Conservation (phyloP, 2,797 vertebrate species). For the Limosa lapponica region DNA sequence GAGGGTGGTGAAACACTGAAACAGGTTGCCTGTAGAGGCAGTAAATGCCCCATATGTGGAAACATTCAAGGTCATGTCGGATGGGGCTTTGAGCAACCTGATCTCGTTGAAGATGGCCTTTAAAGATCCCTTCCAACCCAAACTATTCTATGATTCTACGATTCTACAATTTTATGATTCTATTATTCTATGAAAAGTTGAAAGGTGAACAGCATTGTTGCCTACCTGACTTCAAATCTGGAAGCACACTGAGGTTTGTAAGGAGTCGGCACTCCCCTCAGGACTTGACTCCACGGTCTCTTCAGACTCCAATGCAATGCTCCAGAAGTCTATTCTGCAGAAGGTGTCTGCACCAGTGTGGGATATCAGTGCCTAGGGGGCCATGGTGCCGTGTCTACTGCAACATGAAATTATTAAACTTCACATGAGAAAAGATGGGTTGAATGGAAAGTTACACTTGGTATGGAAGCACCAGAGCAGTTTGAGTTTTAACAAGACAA, state of each 20-base stretch:
- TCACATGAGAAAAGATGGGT: neutral
- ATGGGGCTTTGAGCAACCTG: neutral
- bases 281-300: neutral
- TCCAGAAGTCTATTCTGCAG: neutral
- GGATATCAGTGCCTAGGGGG: rapidly evolving
- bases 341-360: neutral
- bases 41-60: neutral
- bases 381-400: neutral
- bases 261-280: neutral
- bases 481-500: neutral
- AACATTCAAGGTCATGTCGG: neutral
- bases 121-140: neutral
- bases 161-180: neutral
- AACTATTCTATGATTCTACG: neutral
- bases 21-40: neutral
- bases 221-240: neutral
- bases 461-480: neutral
- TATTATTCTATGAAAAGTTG: neutral
- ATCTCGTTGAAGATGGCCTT: neutral
- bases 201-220: neutral
- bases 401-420: neutral
- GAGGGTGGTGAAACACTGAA: neutral
- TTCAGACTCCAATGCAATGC: neutral
- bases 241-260: neutral
- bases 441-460: neutral